Base-by-base conservation (phyloP, 30 jellyfish, hydroid and myxozoan species). In the Rhopilema esculentum region DNA sequence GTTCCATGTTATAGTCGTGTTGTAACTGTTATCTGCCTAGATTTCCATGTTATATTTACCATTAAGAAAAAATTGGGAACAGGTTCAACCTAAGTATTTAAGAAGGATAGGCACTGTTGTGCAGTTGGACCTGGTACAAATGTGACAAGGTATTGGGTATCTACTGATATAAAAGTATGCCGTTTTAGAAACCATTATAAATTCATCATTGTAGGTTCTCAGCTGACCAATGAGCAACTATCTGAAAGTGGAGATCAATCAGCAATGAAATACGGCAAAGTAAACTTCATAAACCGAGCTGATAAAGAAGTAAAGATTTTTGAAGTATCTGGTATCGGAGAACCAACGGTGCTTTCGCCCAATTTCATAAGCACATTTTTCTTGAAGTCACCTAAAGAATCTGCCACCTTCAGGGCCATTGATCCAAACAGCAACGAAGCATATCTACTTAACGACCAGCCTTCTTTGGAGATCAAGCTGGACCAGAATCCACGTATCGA, bases 281-380 rank as follows among this genome's bases (percentile, higher is more conserved):
- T 95, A 1, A 95, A 95, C 75, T 95, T 95, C 77, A 88, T 91
- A 71, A 95, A 95, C 77, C 94, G 88, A 16, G 97, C 98, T 20
- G 93, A 95, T 62, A 90, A 90, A 69, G 99, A 83, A 8, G 93
- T 95, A 1, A 95, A 95, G 67, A 95, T 95, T 63, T 91, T 70
- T 29, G 99, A 95, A 77, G 66, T 85, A 21, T 95, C 99, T 27
- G 99, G 99, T 20, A 95, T 95, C 29, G 99, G 99, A 1, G 99
- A 95, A 68, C 99, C 99, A 19, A 95, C 99, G 0, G 90, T 91
- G 18, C 91, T 95, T 23, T 90, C 99, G 0, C 98, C 99, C 48
- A 87, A 95, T 49, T 95, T 85, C 85, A 97, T 95, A 72, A 95
- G 99, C 80, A 95, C 99, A 24, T 95, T 95, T 83, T 95, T 95